Conservation (phyloP, 2,113 vertebrate species). For the Cromileptes altivelis region DNA sequence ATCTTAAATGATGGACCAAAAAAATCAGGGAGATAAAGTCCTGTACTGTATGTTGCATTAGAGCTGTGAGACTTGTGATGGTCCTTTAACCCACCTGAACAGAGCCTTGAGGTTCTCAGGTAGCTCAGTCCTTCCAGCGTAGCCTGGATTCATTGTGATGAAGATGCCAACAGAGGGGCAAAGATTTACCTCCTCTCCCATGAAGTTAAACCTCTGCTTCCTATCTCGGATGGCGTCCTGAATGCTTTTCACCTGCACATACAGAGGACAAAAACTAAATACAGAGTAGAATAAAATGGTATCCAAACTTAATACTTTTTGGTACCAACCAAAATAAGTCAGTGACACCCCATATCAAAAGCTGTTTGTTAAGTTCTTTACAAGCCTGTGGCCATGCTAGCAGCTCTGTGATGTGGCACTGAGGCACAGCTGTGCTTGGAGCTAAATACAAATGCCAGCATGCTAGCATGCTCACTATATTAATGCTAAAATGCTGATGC, state of each 20-base stretch:
- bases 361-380: neutral
- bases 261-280: neutral
- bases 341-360: neutral
- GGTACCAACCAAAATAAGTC: neutral
- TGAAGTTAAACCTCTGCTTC: conserved; percentile 93
- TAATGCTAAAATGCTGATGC: too few species aligned
- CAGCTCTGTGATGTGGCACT: neutral
- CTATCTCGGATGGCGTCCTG: conserved; percentile 96
- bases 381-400: neutral
- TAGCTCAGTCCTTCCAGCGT: conserved; percentile 94
- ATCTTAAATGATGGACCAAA: neutral
- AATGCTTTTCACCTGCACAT: conserved; percentile 93
- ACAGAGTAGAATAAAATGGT: neutral
- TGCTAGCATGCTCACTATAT: neutral
- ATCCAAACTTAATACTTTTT: neutral
- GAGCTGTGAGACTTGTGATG: neutral
- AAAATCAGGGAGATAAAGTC: too few species aligned
- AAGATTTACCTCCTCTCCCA: conserved; percentile 94
- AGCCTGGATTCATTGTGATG: conserved; percentile 99
- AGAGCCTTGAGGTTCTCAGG: conserved; percentile 98
- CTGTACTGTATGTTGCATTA: neutral
- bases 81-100: conserved; percentile 88
- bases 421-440: neutral
- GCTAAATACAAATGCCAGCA: neutral
- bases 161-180: conserved; percentile 95